Evolutionary conservation across 2,888 invertebrate species (phyloP).

Genomic region (Ochlodes sylvanus): DNA sequence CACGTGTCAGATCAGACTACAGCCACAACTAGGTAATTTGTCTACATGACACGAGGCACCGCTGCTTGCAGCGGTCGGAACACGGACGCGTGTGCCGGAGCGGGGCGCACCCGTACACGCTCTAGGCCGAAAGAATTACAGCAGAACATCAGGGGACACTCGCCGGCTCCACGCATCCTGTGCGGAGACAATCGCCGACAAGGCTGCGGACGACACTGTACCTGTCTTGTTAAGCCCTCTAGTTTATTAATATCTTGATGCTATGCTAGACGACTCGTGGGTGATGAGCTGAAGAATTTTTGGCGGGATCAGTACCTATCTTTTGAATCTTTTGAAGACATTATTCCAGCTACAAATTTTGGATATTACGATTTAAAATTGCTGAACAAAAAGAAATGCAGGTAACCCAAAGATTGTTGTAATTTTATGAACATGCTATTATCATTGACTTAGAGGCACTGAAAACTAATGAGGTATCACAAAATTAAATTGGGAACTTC

Average conservation of each 20-base stretch:
- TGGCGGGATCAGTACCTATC: too few species aligned
- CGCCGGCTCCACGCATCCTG: slow-evolving; percentile 42
- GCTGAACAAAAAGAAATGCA: too few species aligned
- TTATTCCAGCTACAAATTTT: too few species aligned
- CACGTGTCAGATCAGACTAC: background rate
- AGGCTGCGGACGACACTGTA: slow-evolving; percentile 41
- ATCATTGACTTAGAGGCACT: background rate
- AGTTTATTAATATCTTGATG: background rate
- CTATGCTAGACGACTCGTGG: background rate
- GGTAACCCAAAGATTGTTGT: too few species aligned
- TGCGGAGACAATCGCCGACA: slow-evolving; percentile 40
- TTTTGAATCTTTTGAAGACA: too few species aligned
- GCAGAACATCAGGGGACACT: slow-evolving; percentile 40
- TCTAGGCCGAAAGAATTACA: slow-evolving; percentile 46
- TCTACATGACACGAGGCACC: slow-evolving; percentile 19
- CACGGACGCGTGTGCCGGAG: slow-evolving; percentile 23
- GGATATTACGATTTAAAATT: too few species aligned
- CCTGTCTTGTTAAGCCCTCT: background rate
- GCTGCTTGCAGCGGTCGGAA: slow-evolving; percentile 17
- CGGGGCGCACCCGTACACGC: slow-evolving; percentile 27
- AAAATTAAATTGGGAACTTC: slow-evolving; percentile 12
- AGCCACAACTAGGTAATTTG: slow-evolving; percentile 5
- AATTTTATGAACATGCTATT: too few species aligned
- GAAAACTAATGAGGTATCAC: background rate
- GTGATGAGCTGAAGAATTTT: too few species aligned